Evolutionary conservation across 2,113 vertebrate species (phyloP), one percentile per base, ranked within the genome.

Genomic region (Hydrochoerus hydrochaeris): DNA sequence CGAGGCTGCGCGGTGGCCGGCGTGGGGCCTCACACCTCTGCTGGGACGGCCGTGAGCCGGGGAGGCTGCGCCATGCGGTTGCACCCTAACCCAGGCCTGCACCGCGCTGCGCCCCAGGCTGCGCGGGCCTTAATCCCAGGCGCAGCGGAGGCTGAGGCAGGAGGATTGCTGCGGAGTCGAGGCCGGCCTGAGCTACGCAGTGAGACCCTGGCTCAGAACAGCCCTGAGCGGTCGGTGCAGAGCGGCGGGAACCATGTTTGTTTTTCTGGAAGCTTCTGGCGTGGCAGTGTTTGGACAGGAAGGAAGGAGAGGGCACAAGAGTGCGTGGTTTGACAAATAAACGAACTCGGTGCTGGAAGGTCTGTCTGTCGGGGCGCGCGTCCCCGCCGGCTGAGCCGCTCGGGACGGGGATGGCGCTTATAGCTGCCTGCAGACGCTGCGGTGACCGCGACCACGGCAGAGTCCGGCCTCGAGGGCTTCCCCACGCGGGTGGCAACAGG

Each of bases 91-190:
- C 77, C 85, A 67, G 52, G 63, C 69, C 38, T 12, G 44, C 58
- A 69, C 20, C 19, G 44, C 93, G 71, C 92, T 4, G 5, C 78
- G 94, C 92, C 71, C 9, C 97, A 88, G n/a, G n/a, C n/a, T n/a
- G n/a, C n/a, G n/a, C n/a, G n/a, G n/a, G n/a, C n/a, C n/a, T n/a
- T n/a, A n/a, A n/a, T n/a, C n/a, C n/a, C n/a, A n/a, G n/a, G n/a
- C n/a, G n/a, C n/a, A n/a, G n/a, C n/a, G n/a, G 75, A 49, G 75
- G 75, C 75, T 52, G 84, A 86, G 84, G 44, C 84, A 67, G 58
- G 58, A 62, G 44, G 32, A 67, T 26, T 12, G 16, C 62, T 10
- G 49, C 17, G 5, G 19, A 14, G 52, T 69, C 32, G 3, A 86
- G 32, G 63, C 46, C 46, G 69, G 60, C 10, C 41, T 24, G 19